Percentiles rank a stretch among this genome's conserved stretches.
phyloP scores from a whole-genome alignment of 2,113 vertebrate species.

The Clarias macrocephalus region DNA sequence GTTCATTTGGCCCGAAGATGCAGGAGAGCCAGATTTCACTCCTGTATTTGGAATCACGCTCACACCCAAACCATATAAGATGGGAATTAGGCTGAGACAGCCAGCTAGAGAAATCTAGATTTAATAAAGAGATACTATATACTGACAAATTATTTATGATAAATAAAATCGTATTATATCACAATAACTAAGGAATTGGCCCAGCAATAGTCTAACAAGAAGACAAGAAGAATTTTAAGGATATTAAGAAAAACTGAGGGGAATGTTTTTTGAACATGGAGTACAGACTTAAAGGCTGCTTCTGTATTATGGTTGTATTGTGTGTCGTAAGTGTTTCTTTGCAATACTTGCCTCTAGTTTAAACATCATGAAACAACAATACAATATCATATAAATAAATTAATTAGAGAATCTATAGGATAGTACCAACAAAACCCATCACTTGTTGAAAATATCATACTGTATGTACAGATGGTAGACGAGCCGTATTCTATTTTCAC shows the following conservation, averaged over 20 bases:
- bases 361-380: too few species aligned
- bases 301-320: too few species aligned
- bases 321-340: too few species aligned
- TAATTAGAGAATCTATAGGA: too few species aligned
- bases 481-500: too few species aligned
- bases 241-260: neutral
- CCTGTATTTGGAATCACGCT: conserved; percentile 45
- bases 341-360: too few species aligned
- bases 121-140: neutral
- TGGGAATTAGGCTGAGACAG: conserved; percentile 42
- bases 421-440: too few species aligned
- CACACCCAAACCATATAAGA: conserved; percentile 52
- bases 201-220: neutral
- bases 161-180: neutral
- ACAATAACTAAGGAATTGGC: neutral
- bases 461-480: too few species aligned
- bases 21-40: conserved; percentile 50
- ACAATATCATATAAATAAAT: too few species aligned
- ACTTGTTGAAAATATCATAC: too few species aligned
- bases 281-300: too few species aligned
- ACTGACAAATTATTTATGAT: neutral
- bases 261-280: neutral
- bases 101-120: conserved; percentile 13
- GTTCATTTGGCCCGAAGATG: conserved; percentile 55
- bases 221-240: neutral